Base-by-base conservation (phyloP, 2,113 vertebrate genomes). In the Syngnathoides biaculeatus region DNA sequence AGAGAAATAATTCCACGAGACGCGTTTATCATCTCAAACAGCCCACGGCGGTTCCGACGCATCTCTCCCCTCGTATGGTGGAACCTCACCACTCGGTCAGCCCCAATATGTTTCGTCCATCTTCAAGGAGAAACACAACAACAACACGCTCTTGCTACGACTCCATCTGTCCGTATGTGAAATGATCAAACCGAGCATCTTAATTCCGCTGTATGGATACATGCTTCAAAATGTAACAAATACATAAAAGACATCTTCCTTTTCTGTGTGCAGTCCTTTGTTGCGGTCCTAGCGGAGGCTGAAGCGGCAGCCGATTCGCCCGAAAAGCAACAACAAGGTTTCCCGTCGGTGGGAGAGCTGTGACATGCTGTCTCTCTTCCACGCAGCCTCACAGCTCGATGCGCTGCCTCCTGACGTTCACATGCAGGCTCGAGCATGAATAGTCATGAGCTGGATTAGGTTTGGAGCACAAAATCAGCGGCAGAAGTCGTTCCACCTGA, bases 381-480 rank as follows among this genome's bases (percentile, higher is more conserved):
- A 78, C 82, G 68, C 81, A 55, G 65, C 72, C 71, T 75, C 79
- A 45, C 75, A 65, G 65, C 74, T 74, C 74, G 75, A 84, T 72
- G 74, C 69, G 71, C 84, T 81, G 83, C 81, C 84, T 84, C 83
- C 81, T 89, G 81, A 90, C 87, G 89, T 88, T 72, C 5, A 38
- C 72, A 6, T 35, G 30, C 30, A 81, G 80, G 73, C 83, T 69
- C 79, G 56, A 58, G 84, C 89, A 91, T 91, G 86, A 89, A 91
- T 92, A 90, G 89, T 86, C 86, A 92, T 43, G 64, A 67, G 69
- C 69, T 38, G 69, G 61, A 58, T 64, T 66, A 63, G 69, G 42
- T 59, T 72, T 55, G 62, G 10, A 66, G 81, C 75, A 64, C 75
- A 26, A 68, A 75, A 87, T 63, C 84, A 80, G 76, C 72, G 72